Base-by-base conservation (phyloP, 2,113 vertebrate genomes). In the Oreochromis aureus region DNA sequence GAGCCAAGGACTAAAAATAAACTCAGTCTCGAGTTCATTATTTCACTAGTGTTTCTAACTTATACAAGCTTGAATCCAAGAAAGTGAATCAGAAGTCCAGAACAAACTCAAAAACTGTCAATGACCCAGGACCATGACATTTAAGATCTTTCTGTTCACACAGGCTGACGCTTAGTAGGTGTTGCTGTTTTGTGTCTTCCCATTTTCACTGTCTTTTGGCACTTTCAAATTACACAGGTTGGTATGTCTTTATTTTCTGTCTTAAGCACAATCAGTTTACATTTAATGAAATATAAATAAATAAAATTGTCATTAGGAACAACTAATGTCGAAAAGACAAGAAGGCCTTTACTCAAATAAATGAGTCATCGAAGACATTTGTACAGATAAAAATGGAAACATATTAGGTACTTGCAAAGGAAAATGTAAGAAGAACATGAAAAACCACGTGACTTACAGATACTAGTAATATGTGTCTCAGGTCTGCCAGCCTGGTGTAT, bases 301-400 rank as follows among this genome's bases (percentile, higher is more conserved):
- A 63, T 4, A 63, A n/a, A 0, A 19, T 18, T 61, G 58, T 18
- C 8, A 61, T 61, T 2, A 61, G 58, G 58, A 63, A n/a, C 4
- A 63, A 36, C 0, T 24, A 24, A 3, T 39, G 61, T 39, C 12
- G 24, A 30, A 59, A 59, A 58, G 24, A 27, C 13, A 36, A 36
- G 30, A 63, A 36, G 32, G 61, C 18, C 61, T 13, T 44, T 13
- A 44, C 41, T 66, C 32, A 36, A 39, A 66, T 39, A 22, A 8
- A 5, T 2, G 2, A 39, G 63, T 69, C 34, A 69, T 34, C 15
- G 34, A 69, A 41, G 63, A 69, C 4, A 41, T 39, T 69, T 69
- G 0, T 15, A 2, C 0, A 0, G 63, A 41, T 69, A 22, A 22
- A 69, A 41, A 69, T 69, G 34, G 19, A 69, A 69, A 39, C 63